Evolutionary conservation across 2,888 invertebrate genomes (phyloP).

Genomic region (Ormyrus labotus): DNA sequence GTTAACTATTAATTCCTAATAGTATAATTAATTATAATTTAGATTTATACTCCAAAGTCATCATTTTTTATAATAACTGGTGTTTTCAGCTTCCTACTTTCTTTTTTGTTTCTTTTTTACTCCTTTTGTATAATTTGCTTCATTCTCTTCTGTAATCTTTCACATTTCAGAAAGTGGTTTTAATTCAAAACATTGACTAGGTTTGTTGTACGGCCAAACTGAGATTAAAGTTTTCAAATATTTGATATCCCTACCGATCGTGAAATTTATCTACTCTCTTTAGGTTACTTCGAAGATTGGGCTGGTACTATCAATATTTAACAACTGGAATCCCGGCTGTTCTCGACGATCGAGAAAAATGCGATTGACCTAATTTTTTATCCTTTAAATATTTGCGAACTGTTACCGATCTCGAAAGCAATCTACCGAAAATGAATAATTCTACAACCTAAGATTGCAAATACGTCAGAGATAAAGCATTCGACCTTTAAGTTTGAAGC

Average conservation of each 20-base stretch:
- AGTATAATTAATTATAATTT: too few species aligned
- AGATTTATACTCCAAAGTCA: too few species aligned
- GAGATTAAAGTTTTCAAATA: constrained; percentile 32
- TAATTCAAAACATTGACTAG: too few species aligned
- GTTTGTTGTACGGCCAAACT: background rate
- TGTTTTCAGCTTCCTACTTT: too few species aligned
- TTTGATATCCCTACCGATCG: background rate
- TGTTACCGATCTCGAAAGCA: constrained; percentile 17
- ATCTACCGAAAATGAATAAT: constrained; percentile 41
- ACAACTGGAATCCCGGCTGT: constrained; percentile 25
- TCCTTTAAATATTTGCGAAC: constrained; percentile 40
- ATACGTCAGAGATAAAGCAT: background rate
- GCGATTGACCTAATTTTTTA: constrained; percentile 47
- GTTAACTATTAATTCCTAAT: too few species aligned
- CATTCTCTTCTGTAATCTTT: too few species aligned
- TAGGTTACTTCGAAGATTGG: constrained; percentile 38
- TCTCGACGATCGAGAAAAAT: background rate
- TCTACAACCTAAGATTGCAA: constrained; percentile 10
- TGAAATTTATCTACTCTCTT: constrained; percentile 33
- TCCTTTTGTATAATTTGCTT: too few species aligned
- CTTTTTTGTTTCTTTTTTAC: too few species aligned
- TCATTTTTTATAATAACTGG: too few species aligned
- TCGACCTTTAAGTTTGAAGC: too few species aligned
- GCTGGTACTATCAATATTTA: constrained; percentile 39
- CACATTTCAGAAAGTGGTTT: too few species aligned